Evolutionary conservation across 2,113 vertebrate genomes (phyloP).

Genomic region (Rhinoderma darwinii): DNA sequence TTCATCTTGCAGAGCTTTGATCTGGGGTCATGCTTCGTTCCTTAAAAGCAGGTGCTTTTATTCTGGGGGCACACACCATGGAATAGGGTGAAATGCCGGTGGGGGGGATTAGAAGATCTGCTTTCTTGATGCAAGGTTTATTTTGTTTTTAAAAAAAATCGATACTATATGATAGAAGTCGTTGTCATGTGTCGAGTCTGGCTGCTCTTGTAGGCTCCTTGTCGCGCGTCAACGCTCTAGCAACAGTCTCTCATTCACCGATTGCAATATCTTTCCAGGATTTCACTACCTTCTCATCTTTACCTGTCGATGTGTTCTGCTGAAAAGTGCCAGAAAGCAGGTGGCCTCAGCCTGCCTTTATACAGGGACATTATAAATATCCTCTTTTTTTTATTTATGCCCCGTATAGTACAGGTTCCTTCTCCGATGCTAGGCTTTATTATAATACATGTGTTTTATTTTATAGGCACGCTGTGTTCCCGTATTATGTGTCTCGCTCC

Average conservation of each 20-base stretch:
- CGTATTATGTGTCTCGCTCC: not conserved
- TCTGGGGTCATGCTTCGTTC: too few relatives aligned
- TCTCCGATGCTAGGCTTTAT: not conserved
- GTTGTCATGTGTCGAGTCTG: not conserved
- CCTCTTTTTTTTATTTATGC: too few relatives aligned
- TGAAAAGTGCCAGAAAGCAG: not conserved
- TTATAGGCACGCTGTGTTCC: not conserved
- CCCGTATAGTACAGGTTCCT: not conserved
- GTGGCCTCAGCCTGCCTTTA: not conserved
- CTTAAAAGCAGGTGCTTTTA: not conserved
- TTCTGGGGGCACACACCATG: not conserved
- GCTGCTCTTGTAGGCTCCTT: not conserved
- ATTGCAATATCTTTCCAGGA: not conserved
- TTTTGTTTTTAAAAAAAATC: too few relatives aligned
- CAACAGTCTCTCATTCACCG: slow-evolving; percentile 21
- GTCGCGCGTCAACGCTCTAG: not conserved
- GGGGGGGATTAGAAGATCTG: too few relatives aligned
- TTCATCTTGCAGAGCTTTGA: too few relatives aligned
- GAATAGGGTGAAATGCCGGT: not conserved
- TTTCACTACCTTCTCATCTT: not conserved
- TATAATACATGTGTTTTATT: not conserved
- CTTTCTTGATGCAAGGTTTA: not conserved
- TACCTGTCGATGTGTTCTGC: not conserved
- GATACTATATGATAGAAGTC: not conserved
- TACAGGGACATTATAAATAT: not conserved